phyloP scores from a whole-genome alignment of 2,797 vertebrate genomes.

The Enteromius treurensis region DNA sequence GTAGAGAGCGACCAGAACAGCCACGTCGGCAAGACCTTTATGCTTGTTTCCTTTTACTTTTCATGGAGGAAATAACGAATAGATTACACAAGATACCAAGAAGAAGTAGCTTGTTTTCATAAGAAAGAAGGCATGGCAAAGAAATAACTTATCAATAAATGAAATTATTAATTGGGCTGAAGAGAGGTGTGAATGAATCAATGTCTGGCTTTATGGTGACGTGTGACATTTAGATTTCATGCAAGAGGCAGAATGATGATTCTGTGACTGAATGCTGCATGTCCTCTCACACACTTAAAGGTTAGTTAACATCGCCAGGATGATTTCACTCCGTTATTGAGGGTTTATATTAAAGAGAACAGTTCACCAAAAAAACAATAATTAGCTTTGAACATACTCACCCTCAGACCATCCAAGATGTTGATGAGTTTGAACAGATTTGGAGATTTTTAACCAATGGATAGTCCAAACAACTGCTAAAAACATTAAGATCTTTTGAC shows the following conservation, averaged over 20 bases:
- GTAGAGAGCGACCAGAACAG: constrained; percentile 48
- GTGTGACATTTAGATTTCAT: constrained; percentile 59
- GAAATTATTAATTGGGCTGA: constrained; percentile 65
- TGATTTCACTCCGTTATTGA: not conserved
- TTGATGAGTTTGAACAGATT: not conserved
- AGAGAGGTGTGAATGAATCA: constrained; percentile 63
- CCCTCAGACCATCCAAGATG: too few relatives aligned
- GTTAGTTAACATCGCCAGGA: not conserved
- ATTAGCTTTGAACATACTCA: not conserved
- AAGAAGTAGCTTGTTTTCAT: not conserved
- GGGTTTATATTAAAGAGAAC: not conserved
- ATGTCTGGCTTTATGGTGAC: constrained; percentile 48
- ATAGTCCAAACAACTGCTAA: not conserved
- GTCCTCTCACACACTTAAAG: constrained; percentile 11
- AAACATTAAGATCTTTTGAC: not conserved
- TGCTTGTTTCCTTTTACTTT: constrained; percentile 56
- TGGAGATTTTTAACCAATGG: not conserved
- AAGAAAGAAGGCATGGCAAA: constrained; percentile 59
- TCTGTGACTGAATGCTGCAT: not conserved
- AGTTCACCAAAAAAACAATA: not conserved
- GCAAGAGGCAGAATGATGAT: not conserved
- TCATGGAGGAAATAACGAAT: not conserved
- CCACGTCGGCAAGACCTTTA: constrained; percentile 66
- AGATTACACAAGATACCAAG: not conserved
- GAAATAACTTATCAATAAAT: constrained; percentile 55